phyloP scores from a whole-genome alignment of 2,888 invertebrate species.

The Lysandra coridon region DNA sequence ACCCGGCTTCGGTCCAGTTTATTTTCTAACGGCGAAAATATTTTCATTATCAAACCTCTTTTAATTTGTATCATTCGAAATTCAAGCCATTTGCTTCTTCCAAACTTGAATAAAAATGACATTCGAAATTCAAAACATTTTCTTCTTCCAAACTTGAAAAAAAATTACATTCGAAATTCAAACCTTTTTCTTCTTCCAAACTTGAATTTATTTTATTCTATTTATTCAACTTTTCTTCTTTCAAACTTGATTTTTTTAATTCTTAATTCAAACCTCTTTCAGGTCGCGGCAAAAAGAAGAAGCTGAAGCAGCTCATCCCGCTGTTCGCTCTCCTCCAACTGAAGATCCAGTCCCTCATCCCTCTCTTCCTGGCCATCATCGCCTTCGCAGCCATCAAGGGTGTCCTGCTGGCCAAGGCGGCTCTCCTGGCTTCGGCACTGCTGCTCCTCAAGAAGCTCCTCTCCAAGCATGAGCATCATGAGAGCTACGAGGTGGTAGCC shows the following conservation, averaged over 20 bases:
- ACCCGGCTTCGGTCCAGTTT: no score
- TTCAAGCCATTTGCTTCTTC: no score
- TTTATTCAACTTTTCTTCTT: no score
- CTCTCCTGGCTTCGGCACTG: conserved; percentile 87
- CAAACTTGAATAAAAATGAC: no score
- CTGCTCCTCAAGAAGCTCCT: conserved; percentile 85
- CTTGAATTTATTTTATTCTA: no score
- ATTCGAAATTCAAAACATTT: no score
- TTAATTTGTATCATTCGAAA: no score
- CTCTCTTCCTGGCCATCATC: conserved; percentile 86
- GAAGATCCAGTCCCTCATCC: conserved; percentile 88
- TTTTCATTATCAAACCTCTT: no score
- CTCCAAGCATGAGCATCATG: conserved; percentile 83
- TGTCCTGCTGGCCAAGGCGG: conserved; percentile 90
- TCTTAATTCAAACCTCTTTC: conserved; percentile 43
- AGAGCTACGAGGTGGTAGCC: conserved; percentile 89
- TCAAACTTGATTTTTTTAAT: neutral
- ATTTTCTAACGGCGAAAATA: no score
- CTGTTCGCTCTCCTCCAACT: conserved; percentile 88
- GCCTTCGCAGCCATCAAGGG: conserved; percentile 92
- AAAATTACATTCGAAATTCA: no score
- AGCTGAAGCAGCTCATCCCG: conserved; percentile 87
- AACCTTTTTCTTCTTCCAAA: no score
- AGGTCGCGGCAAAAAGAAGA: conserved; percentile 91
- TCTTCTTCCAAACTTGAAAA: no score